Evolutionary conservation across 1,140 invertebrate genomes (phyloP).

Genomic region (Nomia melanderi): DNA sequence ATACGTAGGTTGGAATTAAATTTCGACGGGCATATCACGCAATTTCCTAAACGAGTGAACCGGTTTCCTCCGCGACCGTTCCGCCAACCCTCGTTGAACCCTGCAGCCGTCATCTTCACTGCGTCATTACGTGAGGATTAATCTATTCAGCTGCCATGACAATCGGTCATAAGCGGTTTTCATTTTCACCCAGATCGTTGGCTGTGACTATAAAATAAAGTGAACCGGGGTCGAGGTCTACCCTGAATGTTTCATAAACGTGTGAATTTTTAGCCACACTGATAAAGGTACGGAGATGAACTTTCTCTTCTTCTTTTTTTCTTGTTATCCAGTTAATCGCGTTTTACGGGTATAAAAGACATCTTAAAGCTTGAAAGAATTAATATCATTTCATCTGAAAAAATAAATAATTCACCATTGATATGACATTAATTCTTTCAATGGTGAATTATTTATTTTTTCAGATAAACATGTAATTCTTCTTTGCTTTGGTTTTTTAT

Average conservation of each 20-base stretch:
- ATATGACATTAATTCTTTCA: no score
- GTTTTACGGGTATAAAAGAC: no score
- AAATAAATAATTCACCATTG: no score
- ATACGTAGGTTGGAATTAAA: not conserved
- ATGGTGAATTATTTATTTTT: no score
- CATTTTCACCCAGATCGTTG: not conserved
- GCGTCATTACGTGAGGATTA: slow-evolving; percentile 14
- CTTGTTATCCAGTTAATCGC: no score
- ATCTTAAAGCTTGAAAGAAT: no score
- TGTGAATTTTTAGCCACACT: not conserved
- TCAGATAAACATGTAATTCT: no score
- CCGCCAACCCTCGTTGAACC: not conserved
- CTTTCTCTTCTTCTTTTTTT: no score
- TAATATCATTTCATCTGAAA: no score
- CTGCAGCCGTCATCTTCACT: slow-evolving; percentile 12
- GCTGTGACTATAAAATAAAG: not conserved
- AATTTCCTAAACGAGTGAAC: slow-evolving; percentile 14
- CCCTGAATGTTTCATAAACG: not conserved
- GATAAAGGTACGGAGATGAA: not conserved
- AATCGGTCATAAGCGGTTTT: not conserved
- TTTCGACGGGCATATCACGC: not conserved
- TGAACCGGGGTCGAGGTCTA: not conserved
- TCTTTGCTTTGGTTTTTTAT: no score
- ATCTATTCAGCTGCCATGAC: slow-evolving; percentile 33
- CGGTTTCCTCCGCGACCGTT: not conserved